Base-by-base conservation (phyloP, 2,797 vertebrate genomes). In the Microctenopoma lineatum region DNA sequence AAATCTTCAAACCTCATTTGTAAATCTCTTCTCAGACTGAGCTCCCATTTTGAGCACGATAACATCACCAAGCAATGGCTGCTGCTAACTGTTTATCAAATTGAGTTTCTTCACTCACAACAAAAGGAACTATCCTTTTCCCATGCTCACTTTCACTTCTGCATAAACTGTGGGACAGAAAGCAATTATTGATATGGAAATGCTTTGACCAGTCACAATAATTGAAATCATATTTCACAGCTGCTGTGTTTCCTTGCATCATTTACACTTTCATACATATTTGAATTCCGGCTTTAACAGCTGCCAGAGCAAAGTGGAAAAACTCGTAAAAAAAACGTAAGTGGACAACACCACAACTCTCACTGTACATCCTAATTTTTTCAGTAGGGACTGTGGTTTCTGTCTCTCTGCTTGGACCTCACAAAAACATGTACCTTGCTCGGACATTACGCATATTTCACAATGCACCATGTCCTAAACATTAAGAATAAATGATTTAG, bases 171-270 rank as follows among this genome's bases (percentile, higher is more conserved):
- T 46, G 45, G 59, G 70, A 86, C 52, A 57, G 78, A 87, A 86
- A 85, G 75, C 87, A 89, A 89, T 88, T 84, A 83, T 83, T 81
- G 52, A 87, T 73, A 81, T 83, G 85, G 67, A 87, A 86, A 88
- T 73, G 68, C 50, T 81, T 70, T 46, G 58, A 81, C 61, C 64
- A 47, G 59, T 48, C 68, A 25, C 29, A 54, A 77, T 86, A 75
- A 88, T 83, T 84, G 80, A 90, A 88, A 87, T 83, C 66, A 66
- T 54, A 80, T 80, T 74, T 78, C 55, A 81, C 80, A 66, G 79
- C 46, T 68, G 72, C 63, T 8, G 48, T 59, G 66, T 87, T 81
- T 53, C 41, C 60, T 71, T 59, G 55, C 62, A 63, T 86, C 77
- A 65, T 79, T 70, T 78, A 62, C 57, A 59, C 27, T 70, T 64